Conservation (phyloP, 2,797 vertebrate species). For the Bradypodion pumilum region DNA sequence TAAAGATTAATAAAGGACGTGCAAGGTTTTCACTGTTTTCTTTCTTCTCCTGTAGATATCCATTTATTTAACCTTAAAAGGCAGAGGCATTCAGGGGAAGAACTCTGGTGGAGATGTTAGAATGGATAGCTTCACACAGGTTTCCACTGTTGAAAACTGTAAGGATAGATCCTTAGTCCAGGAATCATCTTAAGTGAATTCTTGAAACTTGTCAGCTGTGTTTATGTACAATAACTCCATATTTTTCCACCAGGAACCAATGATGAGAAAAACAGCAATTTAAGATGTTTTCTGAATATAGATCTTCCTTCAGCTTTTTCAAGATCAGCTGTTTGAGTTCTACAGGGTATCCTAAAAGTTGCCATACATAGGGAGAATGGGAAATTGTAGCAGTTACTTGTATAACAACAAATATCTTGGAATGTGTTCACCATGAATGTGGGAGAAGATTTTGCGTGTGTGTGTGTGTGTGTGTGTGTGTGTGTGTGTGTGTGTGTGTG, state of each 20-base stretch:
- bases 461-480: too few species aligned
- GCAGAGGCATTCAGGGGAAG: background rate
- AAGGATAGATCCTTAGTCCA: background rate
- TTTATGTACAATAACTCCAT: background rate
- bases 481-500: too few species aligned
- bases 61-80: background rate
- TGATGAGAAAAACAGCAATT: background rate
- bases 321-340: background rate
- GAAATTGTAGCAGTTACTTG: too few species aligned
- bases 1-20: background rate
- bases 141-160: background rate
- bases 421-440: too few species aligned
- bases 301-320: background rate
- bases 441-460: too few species aligned
- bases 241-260: background rate
- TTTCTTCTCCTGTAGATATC: too few species aligned
- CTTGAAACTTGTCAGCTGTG: background rate
- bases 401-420: too few species aligned
- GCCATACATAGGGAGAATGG: too few species aligned
- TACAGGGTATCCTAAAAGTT: too few species aligned
- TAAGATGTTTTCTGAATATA: background rate
- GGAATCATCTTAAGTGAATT: background rate
- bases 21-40: too few species aligned
- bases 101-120: background rate
- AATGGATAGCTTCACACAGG: background rate